Conservation (phyloP, 1,140 invertebrate species). For the Cydia fagiglandana region DNA sequence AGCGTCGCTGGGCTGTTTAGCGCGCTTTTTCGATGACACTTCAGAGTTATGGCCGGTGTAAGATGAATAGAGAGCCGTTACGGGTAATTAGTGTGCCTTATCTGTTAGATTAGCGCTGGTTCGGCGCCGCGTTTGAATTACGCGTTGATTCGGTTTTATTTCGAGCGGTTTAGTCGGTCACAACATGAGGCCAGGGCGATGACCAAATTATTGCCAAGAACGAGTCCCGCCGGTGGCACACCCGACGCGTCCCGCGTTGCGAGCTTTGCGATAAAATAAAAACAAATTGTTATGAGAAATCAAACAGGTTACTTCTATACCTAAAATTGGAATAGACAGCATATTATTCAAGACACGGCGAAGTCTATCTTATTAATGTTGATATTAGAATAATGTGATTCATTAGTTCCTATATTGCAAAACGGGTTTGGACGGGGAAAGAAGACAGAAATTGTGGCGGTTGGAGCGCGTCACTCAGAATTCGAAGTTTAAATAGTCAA, state of each 20-base stretch:
- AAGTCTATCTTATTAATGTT: constrained; percentile 15
- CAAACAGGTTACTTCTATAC: constrained; percentile 31
- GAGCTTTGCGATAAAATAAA: constrained; percentile 28
- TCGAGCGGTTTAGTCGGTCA: constrained; percentile 39
- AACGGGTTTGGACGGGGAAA: constrained; percentile 23
- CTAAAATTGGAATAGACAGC: constrained; percentile 8
- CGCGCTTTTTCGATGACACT: constrained; percentile 55
- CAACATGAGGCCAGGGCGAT: constrained; percentile 55
- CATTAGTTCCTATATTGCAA: constrained; percentile 30
- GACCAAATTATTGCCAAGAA: constrained; percentile 71
- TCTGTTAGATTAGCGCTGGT: constrained; percentile 50
- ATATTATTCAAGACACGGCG: constrained; percentile 22
- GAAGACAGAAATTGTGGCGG: constrained; percentile 27
- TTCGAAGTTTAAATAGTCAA: constrained; percentile 74
- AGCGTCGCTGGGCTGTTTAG: constrained; percentile 58
- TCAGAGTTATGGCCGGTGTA: constrained; percentile 50
- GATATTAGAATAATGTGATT: constrained; percentile 24
- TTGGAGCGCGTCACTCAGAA: constrained; percentile 61
- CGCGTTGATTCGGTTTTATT: constrained; percentile 40
- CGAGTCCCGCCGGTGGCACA: constrained; percentile 53
- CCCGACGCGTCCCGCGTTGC: constrained; percentile 42
- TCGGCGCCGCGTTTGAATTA: constrained; percentile 36
- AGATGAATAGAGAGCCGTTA: constrained; percentile 50
- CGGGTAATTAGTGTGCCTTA: constrained; percentile 52
- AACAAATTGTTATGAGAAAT: constrained; percentile 30